Evolutionary conservation across 2,888 invertebrate species (phyloP).

Genomic region (Cryptocheilus praepositus): DNA sequence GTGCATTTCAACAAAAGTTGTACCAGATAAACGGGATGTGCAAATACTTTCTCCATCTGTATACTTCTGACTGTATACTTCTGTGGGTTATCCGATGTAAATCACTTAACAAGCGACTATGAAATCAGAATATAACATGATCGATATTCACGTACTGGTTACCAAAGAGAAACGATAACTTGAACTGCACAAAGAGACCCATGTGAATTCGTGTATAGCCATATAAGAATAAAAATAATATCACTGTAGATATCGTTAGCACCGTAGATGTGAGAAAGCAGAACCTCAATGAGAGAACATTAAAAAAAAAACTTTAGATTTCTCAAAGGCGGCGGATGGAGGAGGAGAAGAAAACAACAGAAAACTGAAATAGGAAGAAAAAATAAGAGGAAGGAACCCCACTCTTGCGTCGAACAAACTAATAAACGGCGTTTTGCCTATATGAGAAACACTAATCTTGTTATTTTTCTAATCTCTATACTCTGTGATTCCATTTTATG

Average conservation of each 20-base stretch:
- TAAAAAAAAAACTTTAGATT: no score
- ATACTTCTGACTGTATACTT: no score
- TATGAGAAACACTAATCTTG: no score
- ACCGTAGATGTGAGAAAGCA: slow-evolving; percentile 58
- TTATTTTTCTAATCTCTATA: no score
- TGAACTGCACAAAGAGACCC: slow-evolving; percentile 21
- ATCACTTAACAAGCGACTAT: slow-evolving; percentile 2
- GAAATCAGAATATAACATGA: no score
- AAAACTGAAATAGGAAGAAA: slow-evolving; percentile 18
- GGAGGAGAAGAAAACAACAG: no score
- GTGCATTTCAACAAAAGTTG: no score
- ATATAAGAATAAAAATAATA: slow-evolving; percentile 58
- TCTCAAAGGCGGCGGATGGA: no score
- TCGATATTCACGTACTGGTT: neutral
- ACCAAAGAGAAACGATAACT: slow-evolving; percentile 25
- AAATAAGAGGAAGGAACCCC: slow-evolving; percentile 34
- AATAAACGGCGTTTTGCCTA: slow-evolving; percentile 41
- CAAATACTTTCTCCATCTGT: no score
- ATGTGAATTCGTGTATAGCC: slow-evolving; percentile 42
- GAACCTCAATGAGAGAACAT: slow-evolving; percentile 33
- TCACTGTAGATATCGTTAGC: slow-evolving; percentile 73
- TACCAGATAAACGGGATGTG: no score
- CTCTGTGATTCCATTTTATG: no score
- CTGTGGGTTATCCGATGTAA: slow-evolving; percentile 34
- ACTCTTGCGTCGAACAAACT: slow-evolving; percentile 50